Base-by-base conservation (phyloP, 2,797 vertebrate species). In the Enteromius radiatus region DNA sequence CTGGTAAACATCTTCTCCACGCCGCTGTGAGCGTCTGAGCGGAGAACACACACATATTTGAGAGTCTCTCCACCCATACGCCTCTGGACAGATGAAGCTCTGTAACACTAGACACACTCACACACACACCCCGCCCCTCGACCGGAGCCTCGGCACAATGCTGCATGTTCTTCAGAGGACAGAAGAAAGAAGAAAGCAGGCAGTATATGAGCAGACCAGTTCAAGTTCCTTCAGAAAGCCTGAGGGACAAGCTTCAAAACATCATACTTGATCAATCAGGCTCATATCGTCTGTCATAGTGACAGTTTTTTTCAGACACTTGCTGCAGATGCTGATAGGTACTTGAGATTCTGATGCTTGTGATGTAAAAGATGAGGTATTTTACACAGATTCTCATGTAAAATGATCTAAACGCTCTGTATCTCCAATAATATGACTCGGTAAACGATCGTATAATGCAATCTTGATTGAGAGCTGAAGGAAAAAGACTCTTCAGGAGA, bases 1-100 rank as follows among this genome's bases (percentile, higher is more conserved):
- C n/a, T 43, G 64, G 75, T 49, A 65, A 78, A 70, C 75, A 81
- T 81, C 43, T 36, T 67, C 23, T 41, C 47, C 26, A 80, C 49
- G 19, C n/a, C n/a, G n/a, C 26, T 74, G 61, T 15, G 38, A 23
- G 73, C 8, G 31, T 59, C 6, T 21, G 38, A 47, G 21, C 38
- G 77, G 23, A 26, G 41, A 19, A 43, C 56, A 61, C 31, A 68
- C 49, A 54, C 77, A 28, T 38, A 79, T 19, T 11, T 54, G 47
- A 43, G 26, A 12, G 38, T 54, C 3, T 38, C 45, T 68, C 76
- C 63, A 23, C 76, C 45, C 45, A 12, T 52, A 31, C 19, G 17
- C 45, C 63, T 54, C 45, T 68, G 76, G 21, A 76, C 36, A 76
- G 36, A 38, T 61, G 71, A n/a, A 26, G 73, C 49, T 14, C 49